Evolutionary conservation across 2,113 vertebrate genomes (phyloP), one percentile per base, ranked within the genome.

Genomic region (Vicugna pacos): DNA sequence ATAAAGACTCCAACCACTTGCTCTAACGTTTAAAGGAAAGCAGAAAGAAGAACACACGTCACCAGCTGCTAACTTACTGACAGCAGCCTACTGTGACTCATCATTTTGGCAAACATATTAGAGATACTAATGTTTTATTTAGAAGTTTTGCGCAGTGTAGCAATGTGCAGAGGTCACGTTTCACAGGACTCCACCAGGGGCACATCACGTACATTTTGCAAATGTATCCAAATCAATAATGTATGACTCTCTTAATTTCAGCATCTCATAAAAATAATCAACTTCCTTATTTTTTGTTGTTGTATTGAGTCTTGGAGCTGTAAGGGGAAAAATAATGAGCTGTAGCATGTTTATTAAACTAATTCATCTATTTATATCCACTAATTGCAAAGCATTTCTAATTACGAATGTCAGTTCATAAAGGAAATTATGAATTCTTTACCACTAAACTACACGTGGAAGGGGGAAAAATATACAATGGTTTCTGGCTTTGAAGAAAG

Each of bases 91-190:
- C 87, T 62, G 3, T 96, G 97, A 98, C 92, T 98, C 98, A 98
- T 93, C 88, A 82, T 87, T 96, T 22, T 97, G 97, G 97, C 96
- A 97, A 95, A 87, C 58, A 14, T 35, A 46, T 42, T 69, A 24
- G 80, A 95, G 96, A 97, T 88, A 93, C 90, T 77, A 90, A 97
- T 93, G 94, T 92, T 97, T 95, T 97, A 97, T 95, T 98, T 97
- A 97, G 89, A 95, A 84, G 80, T 96, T 96, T 72, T 67, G 70
- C 77, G 62, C 35, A 73, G 32, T 85, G 96, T 87, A 95, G 95
- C 88, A 96, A 94, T 73, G 56, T 46, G 7, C 95, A 82, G 88
- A 72, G 42, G 84, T 75, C 70, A 52, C 76, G 58, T 80, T 69
- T 95, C 93, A 96, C 60, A 92, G 65, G 62, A 70, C 56, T 83